Evolutionary conservation across 2,113 vertebrate genomes (phyloP).

Genomic region (Bos indicus): DNA sequence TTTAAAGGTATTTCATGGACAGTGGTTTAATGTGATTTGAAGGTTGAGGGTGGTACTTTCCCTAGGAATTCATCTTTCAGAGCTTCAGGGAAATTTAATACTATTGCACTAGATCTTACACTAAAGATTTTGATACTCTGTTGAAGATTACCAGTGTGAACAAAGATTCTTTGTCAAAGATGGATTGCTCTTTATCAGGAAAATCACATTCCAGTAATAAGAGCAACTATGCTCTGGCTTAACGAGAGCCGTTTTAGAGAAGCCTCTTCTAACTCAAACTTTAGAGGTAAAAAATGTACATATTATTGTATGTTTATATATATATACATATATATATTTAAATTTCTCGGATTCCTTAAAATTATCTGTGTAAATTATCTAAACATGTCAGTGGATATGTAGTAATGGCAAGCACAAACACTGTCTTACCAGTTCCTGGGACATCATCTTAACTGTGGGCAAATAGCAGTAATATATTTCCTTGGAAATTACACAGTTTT

Average conservation of each 20-base stretch:
- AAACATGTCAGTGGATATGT: not conserved
- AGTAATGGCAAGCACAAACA: not conserved
- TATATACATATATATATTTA: not conserved
- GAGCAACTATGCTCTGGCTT: not conserved
- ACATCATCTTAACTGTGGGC: not conserved
- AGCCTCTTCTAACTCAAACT: not conserved
- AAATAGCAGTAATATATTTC: not conserved
- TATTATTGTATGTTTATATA: not conserved
- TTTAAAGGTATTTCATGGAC: not conserved
- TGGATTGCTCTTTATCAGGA: not conserved
- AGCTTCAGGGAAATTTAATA: constrained; percentile 29
- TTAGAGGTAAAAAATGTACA: not conserved
- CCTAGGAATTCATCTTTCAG: constrained; percentile 4
- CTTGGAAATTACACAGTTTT: not conserved
- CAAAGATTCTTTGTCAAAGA: constrained; percentile 14
- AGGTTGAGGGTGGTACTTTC: not conserved
- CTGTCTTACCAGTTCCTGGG: not conserved
- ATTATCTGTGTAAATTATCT: not conserved
- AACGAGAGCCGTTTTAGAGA: not conserved
- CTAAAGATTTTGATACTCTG: constrained; percentile 43
- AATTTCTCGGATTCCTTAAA: constrained; percentile 10
- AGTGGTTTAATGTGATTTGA: constrained; percentile 7
- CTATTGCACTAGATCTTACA: constrained; percentile 11
- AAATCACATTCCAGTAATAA: not conserved
- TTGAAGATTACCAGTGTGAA: not conserved